Evolutionary conservation across 2,113 vertebrate species (phyloP).

Genomic region (Reinhardtius hippoglossoides): DNA sequence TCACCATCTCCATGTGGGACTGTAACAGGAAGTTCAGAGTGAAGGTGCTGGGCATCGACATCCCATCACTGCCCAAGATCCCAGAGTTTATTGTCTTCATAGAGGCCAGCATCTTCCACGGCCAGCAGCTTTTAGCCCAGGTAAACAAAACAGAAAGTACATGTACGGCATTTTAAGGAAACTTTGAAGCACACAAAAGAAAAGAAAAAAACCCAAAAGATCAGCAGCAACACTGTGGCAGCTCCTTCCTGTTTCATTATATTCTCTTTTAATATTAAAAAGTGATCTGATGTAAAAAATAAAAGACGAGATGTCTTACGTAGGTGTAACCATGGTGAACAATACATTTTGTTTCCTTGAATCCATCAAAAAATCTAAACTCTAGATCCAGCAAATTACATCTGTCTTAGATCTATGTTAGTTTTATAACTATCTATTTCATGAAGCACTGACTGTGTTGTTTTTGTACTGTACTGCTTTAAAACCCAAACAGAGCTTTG

Average conservation of each 20-base stretch:
- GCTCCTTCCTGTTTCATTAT: too few relatives aligned
- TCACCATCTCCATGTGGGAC: conserved; percentile 99
- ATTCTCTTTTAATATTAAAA: too few relatives aligned
- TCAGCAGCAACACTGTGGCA: neutral
- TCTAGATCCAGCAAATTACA: neutral
- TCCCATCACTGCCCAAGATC: conserved; percentile 90
- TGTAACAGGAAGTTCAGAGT: conserved; percentile 95
- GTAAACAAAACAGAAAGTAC: conserved; percentile 18
- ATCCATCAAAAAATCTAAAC: too few relatives aligned
- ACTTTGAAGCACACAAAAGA: too few relatives aligned
- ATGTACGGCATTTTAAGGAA: too few relatives aligned
- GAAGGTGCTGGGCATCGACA: conserved; percentile 95
- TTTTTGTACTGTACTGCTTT: too few relatives aligned
- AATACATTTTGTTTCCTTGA: too few relatives aligned
- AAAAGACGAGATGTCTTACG: too few relatives aligned
- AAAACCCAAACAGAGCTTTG: neutral
- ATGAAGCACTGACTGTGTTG: too few relatives aligned
- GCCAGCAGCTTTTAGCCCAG: conserved; percentile 94
- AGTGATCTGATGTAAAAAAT: too few relatives aligned
- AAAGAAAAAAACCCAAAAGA: neutral
- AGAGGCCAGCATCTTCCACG: conserved; percentile 96
- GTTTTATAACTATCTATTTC: too few relatives aligned
- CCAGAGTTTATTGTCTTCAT: conserved; percentile 92
- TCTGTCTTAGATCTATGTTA: neutral
- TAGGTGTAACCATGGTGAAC: too few relatives aligned